Evolutionary conservation across 2,797 vertebrate genomes (phyloP).

Genomic region (Notolabrus celidotus): DNA sequence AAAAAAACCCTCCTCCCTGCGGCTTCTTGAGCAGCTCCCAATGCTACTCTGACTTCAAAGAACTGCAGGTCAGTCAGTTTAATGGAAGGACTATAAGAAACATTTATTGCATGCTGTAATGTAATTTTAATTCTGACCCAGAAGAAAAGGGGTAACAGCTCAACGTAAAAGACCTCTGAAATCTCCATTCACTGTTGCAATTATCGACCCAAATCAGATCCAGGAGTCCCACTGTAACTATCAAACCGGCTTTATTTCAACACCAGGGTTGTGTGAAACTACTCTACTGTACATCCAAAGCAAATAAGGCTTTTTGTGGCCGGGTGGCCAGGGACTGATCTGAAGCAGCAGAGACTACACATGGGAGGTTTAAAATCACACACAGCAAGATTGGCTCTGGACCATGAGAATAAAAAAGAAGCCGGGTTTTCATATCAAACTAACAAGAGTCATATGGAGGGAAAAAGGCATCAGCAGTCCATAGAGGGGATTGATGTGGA

Average conservation of each 20-base stretch:
- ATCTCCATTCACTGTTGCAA: conserved; percentile 54
- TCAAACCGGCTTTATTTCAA: conserved; percentile 50
- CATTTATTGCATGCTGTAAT: conserved; percentile 28
- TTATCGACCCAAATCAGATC: conserved; percentile 57
- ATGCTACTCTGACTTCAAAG: conserved; percentile 53
- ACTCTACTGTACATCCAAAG: conserved; percentile 67
- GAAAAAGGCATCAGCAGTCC: conserved; percentile 58
- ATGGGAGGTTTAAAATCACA: conserved; percentile 58
- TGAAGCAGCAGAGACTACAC: conserved; percentile 47
- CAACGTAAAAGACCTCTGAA: conserved; percentile 45
- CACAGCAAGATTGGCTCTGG: conserved; percentile 53
- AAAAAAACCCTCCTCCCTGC: conserved; percentile 59
- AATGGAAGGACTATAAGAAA: conserved; percentile 44
- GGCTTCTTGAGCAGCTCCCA: conserved; percentile 68
- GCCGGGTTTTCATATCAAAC: conserved; percentile 69
- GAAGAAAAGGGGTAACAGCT: conserved; percentile 39
- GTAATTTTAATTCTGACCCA: conserved; percentile 43
- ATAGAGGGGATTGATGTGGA: conserved; percentile 70
- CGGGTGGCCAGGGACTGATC: conserved; percentile 53
- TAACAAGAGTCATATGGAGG: conserved; percentile 78
- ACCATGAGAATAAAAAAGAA: conserved; percentile 65
- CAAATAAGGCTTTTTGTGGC: conserved; percentile 57
- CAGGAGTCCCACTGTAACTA: conserved; percentile 62
- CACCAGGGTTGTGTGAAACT: conserved; percentile 44
- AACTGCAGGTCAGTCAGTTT: conserved; percentile 57